A percentile compares a stretch with the other conserved stretches of the same genome.
Evolutionary conservation across 2,113 vertebrate species (phyloP).

Genomic region (Tautogolabrus adspersus): DNA sequence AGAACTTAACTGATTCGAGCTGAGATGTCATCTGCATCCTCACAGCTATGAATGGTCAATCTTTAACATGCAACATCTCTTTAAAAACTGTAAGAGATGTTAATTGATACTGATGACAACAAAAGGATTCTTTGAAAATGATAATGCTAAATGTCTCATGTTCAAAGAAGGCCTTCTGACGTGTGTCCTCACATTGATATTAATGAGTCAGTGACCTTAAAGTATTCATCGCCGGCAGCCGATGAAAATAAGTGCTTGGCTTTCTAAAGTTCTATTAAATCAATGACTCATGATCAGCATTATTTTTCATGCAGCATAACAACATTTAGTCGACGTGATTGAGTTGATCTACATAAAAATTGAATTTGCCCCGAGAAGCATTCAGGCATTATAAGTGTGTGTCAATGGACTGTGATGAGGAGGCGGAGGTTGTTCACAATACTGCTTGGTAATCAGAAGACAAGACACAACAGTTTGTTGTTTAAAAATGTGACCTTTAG

Average conservation of each 20-base stretch:
- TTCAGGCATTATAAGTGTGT: constrained; percentile 40
- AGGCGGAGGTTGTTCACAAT: constrained; percentile 18
- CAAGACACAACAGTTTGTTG: constrained; percentile 10
- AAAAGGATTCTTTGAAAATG: constrained; percentile 28
- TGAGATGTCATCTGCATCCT: constrained; percentile 1
- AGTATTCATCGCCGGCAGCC: constrained; percentile 41
- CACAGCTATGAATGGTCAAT: constrained; percentile 17
- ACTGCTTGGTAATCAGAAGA: constrained; percentile 32
- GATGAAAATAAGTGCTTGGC: constrained; percentile 68
- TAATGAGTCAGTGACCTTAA: constrained; percentile 73
- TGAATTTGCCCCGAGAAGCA: constrained; percentile 58
- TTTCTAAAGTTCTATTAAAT: constrained; percentile 72
- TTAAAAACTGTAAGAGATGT: neutral
- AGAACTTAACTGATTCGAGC: neutral
- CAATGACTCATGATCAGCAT: constrained; percentile 68
- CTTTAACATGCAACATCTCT: constrained; percentile 9
- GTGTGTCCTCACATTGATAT: constrained; percentile 57
- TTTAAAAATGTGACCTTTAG: constrained; percentile 13
- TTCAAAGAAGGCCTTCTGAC: constrained; percentile 59
- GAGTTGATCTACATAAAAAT: constrained; percentile 75
- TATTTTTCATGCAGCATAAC: constrained; percentile 51
- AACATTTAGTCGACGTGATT: constrained; percentile 65
- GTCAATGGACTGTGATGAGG: constrained; percentile 15
- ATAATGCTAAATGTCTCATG: constrained; percentile 38
- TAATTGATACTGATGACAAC: constrained; percentile 53